Evolutionary conservation across 2,113 vertebrate genomes (phyloP).

Genomic region (Nothoprocta perdicaria): DNA sequence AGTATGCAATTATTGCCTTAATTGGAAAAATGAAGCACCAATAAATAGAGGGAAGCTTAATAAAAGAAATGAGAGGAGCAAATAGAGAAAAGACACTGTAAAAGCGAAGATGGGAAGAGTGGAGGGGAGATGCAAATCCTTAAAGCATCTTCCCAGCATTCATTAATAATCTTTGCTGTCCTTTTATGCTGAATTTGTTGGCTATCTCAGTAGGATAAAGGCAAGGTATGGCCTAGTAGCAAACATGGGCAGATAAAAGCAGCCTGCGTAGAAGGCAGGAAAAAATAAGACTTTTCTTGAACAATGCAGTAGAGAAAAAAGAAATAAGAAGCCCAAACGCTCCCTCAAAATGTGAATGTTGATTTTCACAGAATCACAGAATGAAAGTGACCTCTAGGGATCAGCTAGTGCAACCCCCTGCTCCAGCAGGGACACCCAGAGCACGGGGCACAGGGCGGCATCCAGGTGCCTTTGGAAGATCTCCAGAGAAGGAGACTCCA

Average conservation of each 20-base stretch:
- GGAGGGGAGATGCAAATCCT: not conserved
- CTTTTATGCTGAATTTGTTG: not conserved
- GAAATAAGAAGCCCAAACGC: not conserved
- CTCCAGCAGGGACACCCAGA: no score
- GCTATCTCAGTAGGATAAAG: not conserved
- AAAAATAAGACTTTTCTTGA: not conserved
- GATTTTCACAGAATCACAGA: not conserved
- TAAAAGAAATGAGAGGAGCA: fast-evolving
- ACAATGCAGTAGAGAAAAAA: not conserved
- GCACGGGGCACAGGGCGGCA: no score
- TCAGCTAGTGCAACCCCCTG: no score
- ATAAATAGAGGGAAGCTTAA: not conserved
- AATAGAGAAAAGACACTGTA: not conserved
- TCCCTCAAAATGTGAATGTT: not conserved
- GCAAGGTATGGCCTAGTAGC: not conserved
- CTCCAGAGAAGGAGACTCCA: no score
- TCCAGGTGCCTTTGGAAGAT: no score
- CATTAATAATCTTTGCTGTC: not conserved
- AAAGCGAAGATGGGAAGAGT: not conserved
- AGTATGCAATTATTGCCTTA: not conserved
- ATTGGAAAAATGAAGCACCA: not conserved
- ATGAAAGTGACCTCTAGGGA: no score
- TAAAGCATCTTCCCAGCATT: not conserved
- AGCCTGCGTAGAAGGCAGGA: not conserved
- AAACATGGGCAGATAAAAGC: not conserved